phyloP scores from a whole-genome alignment of 2,888 invertebrate species.

The Notocelia uddmanniana region DNA sequence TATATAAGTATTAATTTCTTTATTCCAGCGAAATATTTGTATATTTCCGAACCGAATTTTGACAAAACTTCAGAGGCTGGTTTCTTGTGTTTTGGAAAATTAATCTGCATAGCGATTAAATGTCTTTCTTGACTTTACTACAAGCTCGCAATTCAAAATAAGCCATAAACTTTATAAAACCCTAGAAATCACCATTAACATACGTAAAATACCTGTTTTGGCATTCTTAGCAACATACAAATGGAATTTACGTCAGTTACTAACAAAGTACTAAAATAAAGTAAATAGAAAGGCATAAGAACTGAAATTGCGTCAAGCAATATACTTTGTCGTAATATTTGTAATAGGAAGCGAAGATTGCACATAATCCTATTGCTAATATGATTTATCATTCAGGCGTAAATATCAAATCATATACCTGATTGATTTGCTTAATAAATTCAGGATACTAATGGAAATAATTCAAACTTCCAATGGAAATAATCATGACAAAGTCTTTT shows the following conservation, averaged over 20 bases:
- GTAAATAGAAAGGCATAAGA: background rate
- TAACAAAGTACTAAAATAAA: background rate
- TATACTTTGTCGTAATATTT: constrained; percentile 5
- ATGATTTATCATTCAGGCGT: constrained; percentile 33
- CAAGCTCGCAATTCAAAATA: background rate
- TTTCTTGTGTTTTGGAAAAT: background rate
- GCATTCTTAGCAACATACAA: background rate
- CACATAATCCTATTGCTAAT: constrained; percentile 32
- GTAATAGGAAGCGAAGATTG: constrained; percentile 2
- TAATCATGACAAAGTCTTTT: background rate
- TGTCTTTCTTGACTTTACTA: background rate
- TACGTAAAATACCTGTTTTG: background rate
- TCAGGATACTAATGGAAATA: background rate
- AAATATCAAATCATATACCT: constrained; percentile 30
- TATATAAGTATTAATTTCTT: too few relatives aligned
- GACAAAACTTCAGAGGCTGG: background rate
- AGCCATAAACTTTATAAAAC: background rate
- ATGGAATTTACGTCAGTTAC: background rate
- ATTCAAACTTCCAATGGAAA: background rate
- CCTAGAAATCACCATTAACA: too few relatives aligned
- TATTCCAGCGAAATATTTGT: too few relatives aligned
- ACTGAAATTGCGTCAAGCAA: background rate
- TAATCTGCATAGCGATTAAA: background rate
- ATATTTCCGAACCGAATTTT: background rate
- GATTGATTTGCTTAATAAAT: constrained; percentile 31